phyloP scores from a whole-genome alignment of 2,797 vertebrate species.

The Ctenopoma multispine region DNA sequence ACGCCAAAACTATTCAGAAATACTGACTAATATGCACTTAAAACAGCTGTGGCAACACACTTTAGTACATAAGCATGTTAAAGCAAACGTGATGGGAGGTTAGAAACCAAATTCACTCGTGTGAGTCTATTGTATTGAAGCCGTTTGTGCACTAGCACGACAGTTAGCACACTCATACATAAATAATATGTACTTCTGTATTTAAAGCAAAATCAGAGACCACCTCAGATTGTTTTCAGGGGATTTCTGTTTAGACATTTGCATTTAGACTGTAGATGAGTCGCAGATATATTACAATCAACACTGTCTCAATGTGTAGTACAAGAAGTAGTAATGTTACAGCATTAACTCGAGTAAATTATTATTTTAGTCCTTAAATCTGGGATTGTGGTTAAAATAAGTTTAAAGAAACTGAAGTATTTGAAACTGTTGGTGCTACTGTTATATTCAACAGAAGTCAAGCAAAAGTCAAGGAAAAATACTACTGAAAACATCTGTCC shows the following conservation, averaged over 20 bases:
- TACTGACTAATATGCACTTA: constrained; percentile 39
- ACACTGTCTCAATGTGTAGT: constrained; percentile 10
- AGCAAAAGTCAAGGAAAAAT: not conserved
- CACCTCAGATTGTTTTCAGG: not conserved
- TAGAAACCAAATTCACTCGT: not conserved
- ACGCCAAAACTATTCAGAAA: constrained; percentile 36
- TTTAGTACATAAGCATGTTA: constrained; percentile 21
- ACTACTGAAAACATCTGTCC: constrained; percentile 3
- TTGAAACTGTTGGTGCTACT: not conserved
- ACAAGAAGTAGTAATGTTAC: not conserved
- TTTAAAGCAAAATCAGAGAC: not conserved
- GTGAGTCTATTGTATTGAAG: not conserved
- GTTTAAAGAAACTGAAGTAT: not conserved
- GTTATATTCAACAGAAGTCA: not conserved
- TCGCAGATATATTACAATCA: constrained; percentile 24
- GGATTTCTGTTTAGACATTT: not conserved
- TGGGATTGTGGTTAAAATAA: not conserved
- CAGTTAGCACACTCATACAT: not conserved
- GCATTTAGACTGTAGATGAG: constrained; percentile 4
- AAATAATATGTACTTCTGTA: not conserved
- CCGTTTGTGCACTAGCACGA: not conserved
- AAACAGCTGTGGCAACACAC: not conserved
- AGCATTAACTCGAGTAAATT: not conserved
- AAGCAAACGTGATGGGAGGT: not conserved
- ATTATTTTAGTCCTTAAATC: not conserved